phyloP scores from a whole-genome alignment of 2,113 vertebrate genomes.

The Loxodonta africana region DNA sequence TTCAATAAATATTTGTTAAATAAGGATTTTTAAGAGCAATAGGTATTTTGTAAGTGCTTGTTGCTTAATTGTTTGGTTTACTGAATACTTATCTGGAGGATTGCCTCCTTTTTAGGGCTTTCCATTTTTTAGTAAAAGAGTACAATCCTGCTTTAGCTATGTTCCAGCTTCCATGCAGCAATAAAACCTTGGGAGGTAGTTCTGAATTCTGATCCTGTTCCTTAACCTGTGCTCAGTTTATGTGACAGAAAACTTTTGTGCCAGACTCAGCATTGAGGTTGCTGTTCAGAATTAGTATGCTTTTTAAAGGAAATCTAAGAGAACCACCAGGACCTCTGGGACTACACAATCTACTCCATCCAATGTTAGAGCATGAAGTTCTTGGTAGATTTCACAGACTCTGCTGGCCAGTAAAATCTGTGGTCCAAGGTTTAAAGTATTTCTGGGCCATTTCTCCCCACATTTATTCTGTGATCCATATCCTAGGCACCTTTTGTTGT shows the following conservation, averaged over 20 bases:
- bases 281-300: background rate
- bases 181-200: background rate
- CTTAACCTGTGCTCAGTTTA: background rate
- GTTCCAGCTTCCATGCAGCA: background rate
- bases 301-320: background rate
- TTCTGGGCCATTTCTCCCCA: conserved; percentile 3
- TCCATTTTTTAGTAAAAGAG: background rate
- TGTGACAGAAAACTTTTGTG: conserved; percentile 16
- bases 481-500: conserved; percentile 17
- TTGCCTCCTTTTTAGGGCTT: background rate
- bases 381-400: conserved; percentile 1
- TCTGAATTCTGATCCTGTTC: background rate
- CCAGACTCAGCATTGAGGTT: background rate
- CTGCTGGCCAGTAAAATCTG: conserved; percentile 37
- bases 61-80: background rate
- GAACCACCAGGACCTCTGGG: background rate
- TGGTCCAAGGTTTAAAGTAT: background rate
- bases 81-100: background rate
- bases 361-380: background rate
- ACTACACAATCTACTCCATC: background rate
- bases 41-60: background rate
- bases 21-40: background rate
- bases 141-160: background rate
- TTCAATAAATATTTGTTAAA: background rate
- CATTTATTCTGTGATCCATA: conserved; percentile 47